phyloP scores from a whole-genome alignment of 2,888 invertebrate genomes.

The Unio delphinus region DNA sequence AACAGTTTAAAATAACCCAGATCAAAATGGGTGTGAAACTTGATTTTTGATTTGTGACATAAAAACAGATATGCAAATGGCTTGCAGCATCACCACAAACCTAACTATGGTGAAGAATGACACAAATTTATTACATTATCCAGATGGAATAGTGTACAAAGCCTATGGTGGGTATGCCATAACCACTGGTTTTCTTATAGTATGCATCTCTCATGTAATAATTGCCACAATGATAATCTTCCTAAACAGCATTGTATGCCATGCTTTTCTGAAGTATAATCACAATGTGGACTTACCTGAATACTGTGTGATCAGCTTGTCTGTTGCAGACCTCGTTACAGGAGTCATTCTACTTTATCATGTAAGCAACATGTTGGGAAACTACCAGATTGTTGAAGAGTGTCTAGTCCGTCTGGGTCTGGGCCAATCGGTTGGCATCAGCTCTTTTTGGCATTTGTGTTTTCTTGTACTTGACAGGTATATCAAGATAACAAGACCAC shows the following conservation, averaged over 20 bases:
- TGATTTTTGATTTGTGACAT: too few relatives aligned
- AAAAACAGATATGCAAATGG: too few relatives aligned
- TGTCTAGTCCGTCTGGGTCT: constrained; percentile 43
- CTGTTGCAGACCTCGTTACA: constrained; percentile 42
- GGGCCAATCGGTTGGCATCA: constrained; percentile 24
- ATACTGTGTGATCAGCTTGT: constrained; percentile 39
- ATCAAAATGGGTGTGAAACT: too few relatives aligned
- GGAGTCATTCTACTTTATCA: constrained; percentile 45
- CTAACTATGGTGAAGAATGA: too few relatives aligned
- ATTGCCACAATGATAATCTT: constrained; percentile 31
- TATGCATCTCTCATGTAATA: constrained; percentile 1
- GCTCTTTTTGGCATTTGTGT: constrained; percentile 36
- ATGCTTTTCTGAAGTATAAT: constrained; percentile 21
- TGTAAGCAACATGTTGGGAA: constrained; percentile 38
- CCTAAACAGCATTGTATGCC: constrained; percentile 34
- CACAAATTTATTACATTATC: too few relatives aligned
- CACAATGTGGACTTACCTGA: constrained; percentile 22
- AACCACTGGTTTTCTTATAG: too few relatives aligned
- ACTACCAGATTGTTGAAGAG: constrained; percentile 43
- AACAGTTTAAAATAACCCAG: too few relatives aligned
- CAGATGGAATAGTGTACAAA: too few relatives aligned
- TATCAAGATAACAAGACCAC: constrained; percentile 41
- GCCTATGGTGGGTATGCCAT: too few relatives aligned
- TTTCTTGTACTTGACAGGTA: constrained; percentile 43
- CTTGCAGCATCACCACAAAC: too few relatives aligned